Base-by-base conservation (phyloP, 2,797 vertebrate species). In the Halcyon chelicuti region DNA sequence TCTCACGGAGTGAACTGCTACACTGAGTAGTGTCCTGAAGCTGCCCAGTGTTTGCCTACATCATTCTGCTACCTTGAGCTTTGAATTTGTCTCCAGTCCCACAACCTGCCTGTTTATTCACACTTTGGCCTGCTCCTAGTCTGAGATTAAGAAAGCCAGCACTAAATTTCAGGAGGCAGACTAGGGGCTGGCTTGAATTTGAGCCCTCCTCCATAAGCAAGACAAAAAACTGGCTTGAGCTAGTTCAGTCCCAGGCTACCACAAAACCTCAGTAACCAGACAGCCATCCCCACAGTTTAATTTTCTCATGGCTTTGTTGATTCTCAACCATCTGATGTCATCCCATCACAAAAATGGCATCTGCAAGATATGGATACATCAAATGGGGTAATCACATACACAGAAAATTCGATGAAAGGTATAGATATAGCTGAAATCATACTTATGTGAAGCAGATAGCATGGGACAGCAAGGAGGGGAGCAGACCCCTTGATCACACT, bases 381-480 rank as follows among this genome's bases (percentile, higher is more conserved):
- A 61, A 33, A 73, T 0, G 31, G 12, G 35, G 47, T 19, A 88
- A 52, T 19, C 13, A 15, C 22, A 73, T 2, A 33, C 12, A 26
- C 0, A 29, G 40, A 0, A 14, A 85, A 58, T 37, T 31, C 2
- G 2, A 2, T 0, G 2, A 70, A 9, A 0, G 1, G 29, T 29
- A n/a, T 0, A 14, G 42, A 10, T 7, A 19, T 21, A 54, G 33
- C 23, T 47, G 63, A 82, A 58, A 55, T 2, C 60, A 80, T 28
- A 8, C 4, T 12, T 3, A 3, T 0, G 5, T 37, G 60, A 57
- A 28, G 18, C 37, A 88, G 33, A 20, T 0, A 58, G 37, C n/a
- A 5, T 0, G 3, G 54, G 57, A n/a, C 23, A 79, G 54, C 0
- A 0, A 23, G 31, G 23, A 80, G 47, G 6, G 60, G 15, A 79